These are phyloP conservation scores for Delichon dasypus DNA, from an alignment of 2,797 vertebrate species.

Conservation along the genomic window DNA sequence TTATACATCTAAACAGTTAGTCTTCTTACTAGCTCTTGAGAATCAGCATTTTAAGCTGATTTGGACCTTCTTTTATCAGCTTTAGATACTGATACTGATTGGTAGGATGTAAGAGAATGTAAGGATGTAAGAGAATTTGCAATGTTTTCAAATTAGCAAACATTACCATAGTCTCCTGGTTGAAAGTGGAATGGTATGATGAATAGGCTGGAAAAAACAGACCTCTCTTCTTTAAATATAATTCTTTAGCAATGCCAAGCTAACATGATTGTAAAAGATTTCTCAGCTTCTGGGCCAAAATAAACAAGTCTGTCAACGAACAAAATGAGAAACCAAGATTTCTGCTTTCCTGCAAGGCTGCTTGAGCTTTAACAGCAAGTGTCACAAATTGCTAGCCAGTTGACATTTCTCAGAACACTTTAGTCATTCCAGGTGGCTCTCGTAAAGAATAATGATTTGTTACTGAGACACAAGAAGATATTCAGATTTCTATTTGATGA, in stretches of 20 bases:
- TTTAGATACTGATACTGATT: not conserved
- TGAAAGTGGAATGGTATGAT: not conserved
- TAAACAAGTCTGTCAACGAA: not conserved
- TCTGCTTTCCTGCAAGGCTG: not conserved
- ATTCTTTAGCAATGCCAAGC: not conserved
- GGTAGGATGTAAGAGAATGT: not conserved
- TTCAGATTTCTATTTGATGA: not conserved
- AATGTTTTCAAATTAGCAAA: not conserved
- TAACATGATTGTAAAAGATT: not conserved
- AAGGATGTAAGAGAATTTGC: not conserved
- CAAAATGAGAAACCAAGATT: slow-evolving; percentile 5
- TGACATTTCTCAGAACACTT: slow-evolving; percentile 40
- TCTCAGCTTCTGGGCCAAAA: not conserved
- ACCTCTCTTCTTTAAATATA: not conserved
- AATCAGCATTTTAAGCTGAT: not conserved
- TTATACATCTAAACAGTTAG: not conserved
- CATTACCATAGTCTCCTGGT: not conserved
- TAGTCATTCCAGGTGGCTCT: not conserved
- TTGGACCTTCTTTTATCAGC: not conserved
- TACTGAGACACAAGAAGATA: not conserved
- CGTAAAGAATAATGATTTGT: slow-evolving; percentile 34
- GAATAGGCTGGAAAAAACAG: not conserved
- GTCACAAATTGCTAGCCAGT: slow-evolving; percentile 20
- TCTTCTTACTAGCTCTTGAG: not conserved
- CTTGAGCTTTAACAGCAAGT: slow-evolving; percentile 7